Conservation (phyloP, 1,140 invertebrate genomes). For the Megathymus violae region DNA sequence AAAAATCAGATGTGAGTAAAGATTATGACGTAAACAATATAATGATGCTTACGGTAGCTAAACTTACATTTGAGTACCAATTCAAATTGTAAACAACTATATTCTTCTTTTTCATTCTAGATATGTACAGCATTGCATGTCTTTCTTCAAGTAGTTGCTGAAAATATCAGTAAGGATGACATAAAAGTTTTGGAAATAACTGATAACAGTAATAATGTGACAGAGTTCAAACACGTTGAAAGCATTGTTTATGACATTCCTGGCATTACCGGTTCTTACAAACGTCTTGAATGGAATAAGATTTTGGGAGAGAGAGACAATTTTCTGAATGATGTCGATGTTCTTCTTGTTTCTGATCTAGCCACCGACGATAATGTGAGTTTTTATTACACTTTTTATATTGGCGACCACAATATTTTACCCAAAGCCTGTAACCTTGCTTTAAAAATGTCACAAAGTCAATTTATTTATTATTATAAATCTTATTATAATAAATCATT, state of each 20-base stretch:
- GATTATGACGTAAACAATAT: neutral
- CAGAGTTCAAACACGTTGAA: conserved; percentile 19
- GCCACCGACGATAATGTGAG: conserved; percentile 40
- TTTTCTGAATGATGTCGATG: conserved; percentile 36
- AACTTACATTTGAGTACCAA: no score
- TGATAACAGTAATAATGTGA: conserved; percentile 11
- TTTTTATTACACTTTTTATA: neutral
- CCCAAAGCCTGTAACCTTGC: no score
- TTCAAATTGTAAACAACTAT: no score
- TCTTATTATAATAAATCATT: no score
- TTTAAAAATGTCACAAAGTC: no score
- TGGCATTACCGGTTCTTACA: no score
- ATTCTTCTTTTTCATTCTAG: no score
- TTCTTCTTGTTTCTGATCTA: conserved; percentile 39
- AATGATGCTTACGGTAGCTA: no score
- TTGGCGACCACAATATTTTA: no score
- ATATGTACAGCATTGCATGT: conserved; percentile 29
- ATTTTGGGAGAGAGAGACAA: conserved; percentile 28
- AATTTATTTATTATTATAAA: no score
- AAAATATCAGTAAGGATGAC: conserved; percentile 37
- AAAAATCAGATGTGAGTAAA: conserved; percentile 39
- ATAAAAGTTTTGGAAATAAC: conserved; percentile 37
- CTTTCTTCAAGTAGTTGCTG: conserved; percentile 40
- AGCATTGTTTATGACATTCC: conserved; percentile 21
- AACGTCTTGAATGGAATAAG: conserved; percentile 16